Base-by-base conservation (phyloP, 2,888 invertebrate genomes). In the Acanthosepion esculentum region DNA sequence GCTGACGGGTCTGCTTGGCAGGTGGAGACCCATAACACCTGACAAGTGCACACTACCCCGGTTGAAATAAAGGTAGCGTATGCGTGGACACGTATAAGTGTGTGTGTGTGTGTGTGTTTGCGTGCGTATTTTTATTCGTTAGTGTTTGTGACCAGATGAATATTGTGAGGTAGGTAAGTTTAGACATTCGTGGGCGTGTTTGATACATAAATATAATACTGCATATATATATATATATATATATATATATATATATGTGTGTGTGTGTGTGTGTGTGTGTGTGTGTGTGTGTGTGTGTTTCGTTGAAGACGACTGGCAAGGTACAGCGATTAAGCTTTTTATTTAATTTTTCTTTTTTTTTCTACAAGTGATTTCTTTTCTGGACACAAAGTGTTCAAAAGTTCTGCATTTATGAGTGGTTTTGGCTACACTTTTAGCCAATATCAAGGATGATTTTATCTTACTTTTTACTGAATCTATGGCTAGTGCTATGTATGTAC, bases 1-100 rank as follows among this genome's bases (percentile, higher is more conserved):
- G 78, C 78, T n/a, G n/a, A 78, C 78, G 78, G 78, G 78, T n/a
- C n/a, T 78, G 78, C n/a, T 78, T 78, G 78, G 78, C 78, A 78
- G n/a, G 78, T 78, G 78, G 78, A 78, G n/a, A 78, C 78, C 78
- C 78, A 78, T 78, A 78, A 78, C 78, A 78, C 78, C 78, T 78
- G 78, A 78, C 78, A 78, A 78, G 78, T 78, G 78, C 78, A n/a
- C 78, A 78, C 78, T 33, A 78, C 78, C 78, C 78, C 78, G 33
- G n/a, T n/a, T 78, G 78, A 78, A 78, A n/a, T n/a, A n/a, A 78
- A 33, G 78, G 78, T 78, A 33, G 78, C 78, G 78, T 15, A 12
- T 12, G n/a, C 12, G 78, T 33, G 78, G 6, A 29, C 29, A 29
- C 29, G n/a, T 78, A 20, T 64, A 26, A 29, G 78, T 78, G 78